Evolutionary conservation across 2,113 vertebrate genomes (phyloP), one percentile per base, ranked within the genome.

Genomic region (Rhagologus leucostigma): DNA sequence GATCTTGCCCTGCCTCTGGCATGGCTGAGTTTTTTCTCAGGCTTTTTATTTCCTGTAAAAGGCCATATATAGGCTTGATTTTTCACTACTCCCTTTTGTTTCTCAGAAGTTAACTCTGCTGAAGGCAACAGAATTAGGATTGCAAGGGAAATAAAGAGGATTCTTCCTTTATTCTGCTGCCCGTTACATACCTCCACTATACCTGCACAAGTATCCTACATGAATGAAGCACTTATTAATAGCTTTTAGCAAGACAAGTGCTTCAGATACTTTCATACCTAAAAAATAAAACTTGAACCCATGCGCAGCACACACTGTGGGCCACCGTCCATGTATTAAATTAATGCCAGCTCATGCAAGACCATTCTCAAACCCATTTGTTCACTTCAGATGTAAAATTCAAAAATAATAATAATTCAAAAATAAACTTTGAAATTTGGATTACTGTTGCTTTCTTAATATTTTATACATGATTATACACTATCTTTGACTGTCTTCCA

Each of bases 301-400:
- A n/a, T 18, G 27, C 0, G 0, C 15, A 33, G 27, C 1, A 1
- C 13, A 83, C 73, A 65, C 0, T 41, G 3, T 56, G 9, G 9
- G 7, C 33, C 7, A 3, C 10, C 21, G 4, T 39, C 7, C 24
- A 65, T 22, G 4, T 26, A 26, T 24, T 50, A 33, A 37, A 20
- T 33, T 67, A 50, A n/a, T 19, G 7, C 4, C 30, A 56, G 24
- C 3, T 68, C 13, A 32, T 8, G n/a, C 32, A 68, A 87, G 16
- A 47, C 6, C 4, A 17, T 57, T 82, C 8, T 44, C 26, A 41
- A 57, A 10, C 30, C 76, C 2, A 20, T 87, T 47, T 75, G 4
- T 82, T 46, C 4, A 30, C 82, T 87, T 79, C 49, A 76, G 5
- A 23, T 39, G 7, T 24, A 65, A 76, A 93, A 52, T 50, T 30